Conservation (phyloP, 1,140 invertebrate species). For the Mizuhopecten yessoensis region DNA sequence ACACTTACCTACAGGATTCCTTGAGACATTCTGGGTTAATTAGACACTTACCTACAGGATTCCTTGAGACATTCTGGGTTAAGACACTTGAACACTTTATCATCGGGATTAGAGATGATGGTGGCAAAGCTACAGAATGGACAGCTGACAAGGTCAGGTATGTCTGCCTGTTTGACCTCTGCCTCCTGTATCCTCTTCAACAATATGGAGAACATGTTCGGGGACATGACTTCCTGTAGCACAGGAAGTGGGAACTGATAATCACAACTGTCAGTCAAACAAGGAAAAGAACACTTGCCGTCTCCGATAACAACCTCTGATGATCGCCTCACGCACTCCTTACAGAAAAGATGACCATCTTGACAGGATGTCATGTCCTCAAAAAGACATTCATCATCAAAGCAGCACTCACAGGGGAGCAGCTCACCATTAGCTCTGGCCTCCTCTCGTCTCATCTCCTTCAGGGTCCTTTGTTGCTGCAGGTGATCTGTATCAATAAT, state of each 20-base stretch:
- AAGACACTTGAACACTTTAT: conserved; percentile 87
- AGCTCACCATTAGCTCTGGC: conserved; percentile 80
- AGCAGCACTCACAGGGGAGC: conserved; percentile 86
- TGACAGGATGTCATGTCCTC: conserved; percentile 86
- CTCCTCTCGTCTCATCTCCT: conserved; percentile 72
- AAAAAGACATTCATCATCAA: conserved; percentile 86
- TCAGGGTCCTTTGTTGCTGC: conserved; percentile 58
- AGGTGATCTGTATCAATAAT: conserved; percentile 64
- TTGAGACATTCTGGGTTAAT: conserved; percentile 88
- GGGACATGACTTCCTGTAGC: conserved; percentile 83
- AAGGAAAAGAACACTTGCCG: conserved; percentile 85
- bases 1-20: conserved; percentile 86
- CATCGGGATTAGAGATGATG: conserved; percentile 85
- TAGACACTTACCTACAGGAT: conserved; percentile 85
- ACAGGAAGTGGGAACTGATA: conserved; percentile 71
- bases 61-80: conserved; percentile 88
- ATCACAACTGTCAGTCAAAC: conserved; percentile 82
- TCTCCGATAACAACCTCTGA: conserved; percentile 85
- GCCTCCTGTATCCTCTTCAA: conserved; percentile 85
- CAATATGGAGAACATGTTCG: conserved; percentile 85
- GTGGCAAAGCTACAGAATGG: conserved; percentile 88
- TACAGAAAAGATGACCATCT: conserved; percentile 87
- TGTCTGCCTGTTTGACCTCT: conserved; percentile 86
- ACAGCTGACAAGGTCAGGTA: conserved; percentile 87
- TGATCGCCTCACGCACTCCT: conserved; percentile 84